Base-by-base conservation (phyloP, 2,888 invertebrate species). In the Oscheius myriophilus region DNA sequence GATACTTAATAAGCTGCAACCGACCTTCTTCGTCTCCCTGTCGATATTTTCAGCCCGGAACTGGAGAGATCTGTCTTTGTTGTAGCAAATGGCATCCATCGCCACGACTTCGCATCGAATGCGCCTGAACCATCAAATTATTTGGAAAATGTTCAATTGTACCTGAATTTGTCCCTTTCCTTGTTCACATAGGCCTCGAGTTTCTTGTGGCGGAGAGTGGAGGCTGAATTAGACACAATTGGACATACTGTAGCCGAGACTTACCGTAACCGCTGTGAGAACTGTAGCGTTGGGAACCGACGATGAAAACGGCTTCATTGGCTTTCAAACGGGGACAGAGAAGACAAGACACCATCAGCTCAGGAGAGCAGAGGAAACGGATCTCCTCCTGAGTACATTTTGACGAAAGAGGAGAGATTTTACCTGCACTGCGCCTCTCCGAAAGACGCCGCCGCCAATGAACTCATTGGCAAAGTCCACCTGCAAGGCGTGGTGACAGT, bases 381-480 rank as follows among this genome's bases (percentile, higher is more conserved):
- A 98, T 97, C 89, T 98, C 97, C 87, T 98, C 97, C 88, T 84
- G 39, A 63, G 41, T 54, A 41, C 26, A 53, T 1, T 11, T 33
- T 16, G 33, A 16, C 14, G 3, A 3, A 4, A 11, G 9, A 51
- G 49, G 4, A 51, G 12, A n/a, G 6, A 18, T n/a, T 39, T 6
- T 55, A 76, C 73, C 68, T 97, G 97, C 0, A 97, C 96, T 86
- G 93, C 93, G 0, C 97, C 97, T 71, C 90, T 89, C 0, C 92
- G 91, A 18, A 97, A 87, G 0, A 96, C 95, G 0, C 96, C 96
- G 1, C 96, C 96, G 0, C 97, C 97, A 9, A 96, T 89, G 86
- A 89, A 78, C 91, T 92, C 93, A 88, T 96, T 96, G 42, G 96
- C 96, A 90, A 96, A 96, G 88, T 96, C 96, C 39, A 95, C 92